Evolutionary conservation across 2,888 invertebrate genomes (phyloP).

Genomic region (Epicampocera succincta): DNA sequence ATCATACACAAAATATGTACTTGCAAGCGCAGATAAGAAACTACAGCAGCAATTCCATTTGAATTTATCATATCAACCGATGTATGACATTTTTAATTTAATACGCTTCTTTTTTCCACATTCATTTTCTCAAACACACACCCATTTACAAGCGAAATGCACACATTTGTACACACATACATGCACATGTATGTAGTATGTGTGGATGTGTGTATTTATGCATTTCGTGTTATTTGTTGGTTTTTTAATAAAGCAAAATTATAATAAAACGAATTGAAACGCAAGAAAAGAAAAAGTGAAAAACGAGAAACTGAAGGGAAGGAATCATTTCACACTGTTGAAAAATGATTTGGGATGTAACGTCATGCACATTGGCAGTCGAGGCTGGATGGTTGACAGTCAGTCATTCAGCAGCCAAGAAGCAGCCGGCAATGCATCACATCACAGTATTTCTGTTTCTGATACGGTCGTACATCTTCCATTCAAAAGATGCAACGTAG

Average conservation of each 20-base stretch:
- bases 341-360: slow-evolving; percentile 79
- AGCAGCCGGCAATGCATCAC: slow-evolving; percentile 44
- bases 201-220: neutral
- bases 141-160: slow-evolving; percentile 10
- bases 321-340: slow-evolving; percentile 73
- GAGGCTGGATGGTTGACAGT: slow-evolving; percentile 66
- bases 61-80: slow-evolving; percentile 76
- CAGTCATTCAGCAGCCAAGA: slow-evolving; percentile 65
- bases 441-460: slow-evolving; percentile 19
- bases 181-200: neutral
- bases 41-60: slow-evolving; percentile 75
- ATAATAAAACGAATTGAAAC: neutral
- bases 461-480: slow-evolving; percentile 55
- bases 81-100: slow-evolving; percentile 64
- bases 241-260: slow-evolving; percentile 21
- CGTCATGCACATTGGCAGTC: slow-evolving; percentile 69
- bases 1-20: slow-evolving; percentile 8
- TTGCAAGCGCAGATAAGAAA: slow-evolving; percentile 27
- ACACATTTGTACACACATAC: neutral
- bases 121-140: neutral
- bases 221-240: slow-evolving; percentile 22
- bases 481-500: slow-evolving; percentile 68
- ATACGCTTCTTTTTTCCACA: slow-evolving; percentile 22
- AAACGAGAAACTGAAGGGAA: slow-evolving; percentile 59
- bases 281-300: slow-evolving; percentile 1